Percentiles rank a stretch among this genome's conserved stretches.
phyloP scores from a whole-genome alignment of 2,797 vertebrate genomes.

The Coregonus suidteri region DNA sequence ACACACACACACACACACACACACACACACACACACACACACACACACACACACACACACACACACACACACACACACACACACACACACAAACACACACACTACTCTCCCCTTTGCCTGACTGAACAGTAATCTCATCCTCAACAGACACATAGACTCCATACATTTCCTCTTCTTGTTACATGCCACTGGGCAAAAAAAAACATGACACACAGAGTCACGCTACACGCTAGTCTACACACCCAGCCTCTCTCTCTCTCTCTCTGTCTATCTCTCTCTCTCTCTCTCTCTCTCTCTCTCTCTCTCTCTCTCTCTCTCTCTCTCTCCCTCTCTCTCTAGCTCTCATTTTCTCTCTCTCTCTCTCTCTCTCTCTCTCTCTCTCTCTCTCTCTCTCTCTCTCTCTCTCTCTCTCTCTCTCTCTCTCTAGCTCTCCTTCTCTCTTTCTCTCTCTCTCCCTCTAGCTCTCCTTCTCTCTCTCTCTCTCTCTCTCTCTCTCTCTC shows the following conservation, averaged over 20 bases:
- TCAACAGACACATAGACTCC: neutral
- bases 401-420: no score
- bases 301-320: neutral
- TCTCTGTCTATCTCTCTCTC: no score
- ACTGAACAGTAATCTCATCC: slow-evolving; percentile 3
- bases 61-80: neutral
- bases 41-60: neutral
- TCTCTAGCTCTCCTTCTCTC: no score
- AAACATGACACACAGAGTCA: slow-evolving; percentile 20
- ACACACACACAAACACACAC: neutral
- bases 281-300: neutral
- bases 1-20: neutral
- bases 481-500: no score
- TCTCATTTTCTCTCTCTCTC: no score
- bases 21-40: neutral
- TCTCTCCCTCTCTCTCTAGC: no score
- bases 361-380: neutral
- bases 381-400: neutral
- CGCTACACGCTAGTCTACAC: neutral
- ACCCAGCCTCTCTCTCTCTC: no score
- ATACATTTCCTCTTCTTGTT: slow-evolving; percentile 37
- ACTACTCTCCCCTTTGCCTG: neutral
- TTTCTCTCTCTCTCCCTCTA: no score
- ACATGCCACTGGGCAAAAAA: slow-evolving; percentile 11
- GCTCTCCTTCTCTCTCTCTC: no score